These are phyloP conservation scores for Tinea semifulvella DNA, from an alignment of 2,888 invertebrate species.

Conservation along the genomic window DNA sequence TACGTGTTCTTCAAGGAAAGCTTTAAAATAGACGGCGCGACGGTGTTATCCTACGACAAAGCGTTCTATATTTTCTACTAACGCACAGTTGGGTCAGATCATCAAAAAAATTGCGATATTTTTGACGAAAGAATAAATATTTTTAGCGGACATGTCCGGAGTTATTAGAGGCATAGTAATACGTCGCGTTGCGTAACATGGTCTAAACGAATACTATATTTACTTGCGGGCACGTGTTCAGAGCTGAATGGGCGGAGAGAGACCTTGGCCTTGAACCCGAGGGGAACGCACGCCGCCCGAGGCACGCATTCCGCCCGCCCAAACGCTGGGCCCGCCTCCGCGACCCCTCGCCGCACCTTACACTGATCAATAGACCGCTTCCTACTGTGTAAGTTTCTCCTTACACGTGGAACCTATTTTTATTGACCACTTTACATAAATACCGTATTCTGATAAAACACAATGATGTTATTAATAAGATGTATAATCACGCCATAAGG, in stretches of 20 bases:
- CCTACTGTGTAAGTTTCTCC: constrained; percentile 38
- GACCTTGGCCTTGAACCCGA: constrained; percentile 60
- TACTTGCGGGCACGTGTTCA: constrained; percentile 62
- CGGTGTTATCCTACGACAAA: no score
- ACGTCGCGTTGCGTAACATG: constrained; percentile 42
- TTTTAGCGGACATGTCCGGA: constrained; percentile 16
- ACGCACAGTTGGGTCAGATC: no score
- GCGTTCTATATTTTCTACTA: no score
- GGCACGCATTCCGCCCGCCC: constrained; percentile 50
- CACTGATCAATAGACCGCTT: constrained; percentile 46
- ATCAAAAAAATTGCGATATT: no score
- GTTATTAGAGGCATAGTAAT: constrained; percentile 24
- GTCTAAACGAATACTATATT: constrained; percentile 51
- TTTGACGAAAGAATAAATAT: no score
- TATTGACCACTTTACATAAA: constrained; percentile 10
- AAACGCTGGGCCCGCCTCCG: constrained; percentile 25
- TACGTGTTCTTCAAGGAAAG: no score
- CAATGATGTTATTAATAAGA: no score
- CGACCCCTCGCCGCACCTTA: constrained; percentile 23
- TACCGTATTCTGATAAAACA: no score
- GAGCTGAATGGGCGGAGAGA: constrained; percentile 51
- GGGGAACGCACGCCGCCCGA: constrained; percentile 45
- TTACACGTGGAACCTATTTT: constrained; percentile 26
- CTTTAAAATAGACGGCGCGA: no score
- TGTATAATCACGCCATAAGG: neutral